phyloP scores from a whole-genome alignment of 2,888 invertebrate species.

The Aphodius sticticus region DNA sequence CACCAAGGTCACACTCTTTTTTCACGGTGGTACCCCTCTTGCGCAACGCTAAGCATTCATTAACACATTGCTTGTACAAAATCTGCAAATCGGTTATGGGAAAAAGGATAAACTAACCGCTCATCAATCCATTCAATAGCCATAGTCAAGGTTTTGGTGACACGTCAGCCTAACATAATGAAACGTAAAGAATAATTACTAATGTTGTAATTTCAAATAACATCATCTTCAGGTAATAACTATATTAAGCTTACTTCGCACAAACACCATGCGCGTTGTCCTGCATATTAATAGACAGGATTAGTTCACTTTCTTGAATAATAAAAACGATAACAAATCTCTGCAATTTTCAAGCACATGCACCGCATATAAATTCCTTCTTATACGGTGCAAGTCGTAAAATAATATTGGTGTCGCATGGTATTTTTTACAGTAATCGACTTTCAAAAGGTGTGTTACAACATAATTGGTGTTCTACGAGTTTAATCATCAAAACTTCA shows the following conservation, averaged over 20 bases:
- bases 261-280: neutral
- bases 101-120: neutral
- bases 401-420: neutral
- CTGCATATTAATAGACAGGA: neutral
- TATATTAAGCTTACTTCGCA: neutral
- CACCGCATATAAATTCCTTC: neutral
- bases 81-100: neutral
- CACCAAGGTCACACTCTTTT: neutral
- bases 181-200: neutral
- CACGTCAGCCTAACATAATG: neutral
- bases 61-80: neutral
- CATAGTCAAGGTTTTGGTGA: neutral
- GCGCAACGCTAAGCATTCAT: neutral
- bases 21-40: neutral
- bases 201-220: neutral
- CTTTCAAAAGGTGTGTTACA: neutral
- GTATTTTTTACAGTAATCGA: neutral
- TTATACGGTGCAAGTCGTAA: neutral
- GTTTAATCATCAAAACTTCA: neutral
- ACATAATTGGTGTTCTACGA: neutral
- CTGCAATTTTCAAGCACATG: neutral
- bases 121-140: neutral
- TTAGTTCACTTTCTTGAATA: neutral
- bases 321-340: neutral
- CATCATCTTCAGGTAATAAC: neutral